Conservation (phyloP, 2,797 vertebrate genomes). For the Pseudochromis fuscus region DNA sequence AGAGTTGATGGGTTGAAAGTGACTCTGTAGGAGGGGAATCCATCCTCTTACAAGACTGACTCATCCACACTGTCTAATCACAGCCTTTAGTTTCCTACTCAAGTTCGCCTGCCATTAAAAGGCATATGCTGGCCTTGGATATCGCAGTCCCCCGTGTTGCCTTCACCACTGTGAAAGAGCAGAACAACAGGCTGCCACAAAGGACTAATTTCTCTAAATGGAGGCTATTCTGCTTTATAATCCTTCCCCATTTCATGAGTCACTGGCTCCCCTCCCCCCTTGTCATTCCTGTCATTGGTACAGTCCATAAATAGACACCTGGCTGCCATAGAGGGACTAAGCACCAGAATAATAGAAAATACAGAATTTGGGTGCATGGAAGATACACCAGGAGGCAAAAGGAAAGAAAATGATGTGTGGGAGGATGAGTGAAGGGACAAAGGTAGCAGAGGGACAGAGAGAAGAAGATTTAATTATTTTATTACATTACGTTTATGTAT, state of each 20-base stretch:
- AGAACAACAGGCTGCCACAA: slow-evolving; percentile 51
- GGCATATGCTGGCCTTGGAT: slow-evolving; percentile 31
- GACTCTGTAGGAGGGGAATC: slow-evolving; percentile 53
- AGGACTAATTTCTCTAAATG: slow-evolving; percentile 77
- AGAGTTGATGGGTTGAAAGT: slow-evolving; percentile 39
- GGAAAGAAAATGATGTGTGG: slow-evolving; percentile 15
- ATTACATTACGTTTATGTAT: background rate
- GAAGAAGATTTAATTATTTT: background rate
- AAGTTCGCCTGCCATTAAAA: slow-evolving; percentile 45
- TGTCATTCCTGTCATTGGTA: slow-evolving; percentile 68
- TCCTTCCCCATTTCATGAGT: slow-evolving; percentile 76
- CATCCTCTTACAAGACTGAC: slow-evolving; percentile 58
- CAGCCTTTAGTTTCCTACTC: slow-evolving; percentile 41
- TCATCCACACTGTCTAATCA: slow-evolving; percentile 66
- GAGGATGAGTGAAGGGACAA: slow-evolving; percentile 1
- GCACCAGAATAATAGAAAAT: slow-evolving; percentile 47
- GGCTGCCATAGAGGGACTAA: slow-evolving; percentile 50
- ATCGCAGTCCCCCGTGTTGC: slow-evolving; percentile 27
- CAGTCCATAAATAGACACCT: slow-evolving; percentile 80
- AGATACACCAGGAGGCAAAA: slow-evolving; percentile 27
- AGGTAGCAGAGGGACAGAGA: background rate
- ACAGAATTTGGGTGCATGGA: slow-evolving; percentile 41
- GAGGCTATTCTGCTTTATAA: slow-evolving; percentile 70
- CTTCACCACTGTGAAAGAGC: slow-evolving; percentile 30
- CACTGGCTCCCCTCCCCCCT: slow-evolving; percentile 59